Percentiles rank a stretch among this genome's conserved stretches.
Evolutionary conservation across 2,888 invertebrate genomes (phyloP).

Genomic region (Gymnosoma rotundatum): DNA sequence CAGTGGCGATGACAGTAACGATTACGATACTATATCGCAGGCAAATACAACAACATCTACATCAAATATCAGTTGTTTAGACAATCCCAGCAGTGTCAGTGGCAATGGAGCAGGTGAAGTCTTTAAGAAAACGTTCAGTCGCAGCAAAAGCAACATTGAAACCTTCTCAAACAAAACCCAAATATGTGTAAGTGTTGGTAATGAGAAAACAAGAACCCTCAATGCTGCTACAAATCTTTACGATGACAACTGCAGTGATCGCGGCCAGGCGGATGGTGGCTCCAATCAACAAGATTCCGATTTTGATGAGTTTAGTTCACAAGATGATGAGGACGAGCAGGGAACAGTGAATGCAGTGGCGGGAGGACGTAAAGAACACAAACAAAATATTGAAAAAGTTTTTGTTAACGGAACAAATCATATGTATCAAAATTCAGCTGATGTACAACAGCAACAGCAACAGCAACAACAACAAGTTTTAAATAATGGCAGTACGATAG

Average conservation of each 20-base stretch:
- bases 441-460: slow-evolving; percentile 51
- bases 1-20: slow-evolving; percentile 62
- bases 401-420: slow-evolving; percentile 69
- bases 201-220: slow-evolving; percentile 72
- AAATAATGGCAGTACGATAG: slow-evolving; percentile 40
- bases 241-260: slow-evolving; percentile 78
- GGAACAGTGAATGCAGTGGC: slow-evolving; percentile 48
- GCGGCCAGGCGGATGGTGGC: slow-evolving; percentile 87
- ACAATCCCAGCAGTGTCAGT: slow-evolving; percentile 73
- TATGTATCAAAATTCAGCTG: slow-evolving; percentile 71
- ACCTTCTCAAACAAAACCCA: slow-evolving; percentile 78
- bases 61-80: slow-evolving; percentile 77
- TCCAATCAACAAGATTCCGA: slow-evolving; percentile 94
- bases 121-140: slow-evolving; percentile 76
- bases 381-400: slow-evolving; percentile 68
- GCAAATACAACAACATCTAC: slow-evolving; percentile 68
- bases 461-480: slow-evolving; percentile 52
- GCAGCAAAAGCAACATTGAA: slow-evolving; percentile 82
- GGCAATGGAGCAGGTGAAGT: slow-evolving; percentile 69
- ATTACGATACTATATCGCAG: slow-evolving; percentile 72
- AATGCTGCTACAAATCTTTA: slow-evolving; percentile 72
- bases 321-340: slow-evolving; percentile 85
- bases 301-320: slow-evolving; percentile 92
- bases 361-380: slow-evolving; percentile 69
- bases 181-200: slow-evolving; percentile 73